These are phyloP conservation scores for Epistrophe eligans DNA, from an alignment of 2,888 invertebrate species.

Conservation along the genomic window DNA sequence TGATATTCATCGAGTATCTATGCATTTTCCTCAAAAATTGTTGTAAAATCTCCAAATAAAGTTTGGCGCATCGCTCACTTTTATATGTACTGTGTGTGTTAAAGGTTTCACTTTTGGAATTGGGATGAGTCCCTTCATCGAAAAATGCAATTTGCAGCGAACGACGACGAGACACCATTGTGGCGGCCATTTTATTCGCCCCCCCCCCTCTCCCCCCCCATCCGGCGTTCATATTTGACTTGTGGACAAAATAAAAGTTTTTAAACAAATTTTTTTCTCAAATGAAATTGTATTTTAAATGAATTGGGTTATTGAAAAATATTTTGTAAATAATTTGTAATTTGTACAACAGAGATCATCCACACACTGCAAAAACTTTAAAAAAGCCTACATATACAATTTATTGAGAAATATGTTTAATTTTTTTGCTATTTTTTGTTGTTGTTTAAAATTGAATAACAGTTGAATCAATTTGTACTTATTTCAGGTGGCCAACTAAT, in stretches of 20 bases:
- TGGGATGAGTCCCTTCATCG: slow-evolving; percentile 70
- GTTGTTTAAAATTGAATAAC: slow-evolving; percentile 26
- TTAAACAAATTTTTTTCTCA: not conserved
- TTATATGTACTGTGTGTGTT: slow-evolving; percentile 49
- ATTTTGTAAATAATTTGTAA: not conserved
- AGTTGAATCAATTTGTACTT: slow-evolving; percentile 29
- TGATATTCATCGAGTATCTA: slow-evolving; percentile 13
- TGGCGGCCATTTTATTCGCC: slow-evolving; percentile 73
- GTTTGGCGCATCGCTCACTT: slow-evolving; percentile 37
- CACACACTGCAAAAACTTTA: not conserved
- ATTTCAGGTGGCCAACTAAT: slow-evolving; percentile 72
- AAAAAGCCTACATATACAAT: not conserved
- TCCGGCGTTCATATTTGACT: not conserved
- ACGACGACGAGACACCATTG: slow-evolving; percentile 66
- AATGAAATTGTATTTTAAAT: slow-evolving; percentile 19
- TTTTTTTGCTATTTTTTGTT: not conserved
- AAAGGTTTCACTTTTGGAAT: slow-evolving; percentile 66
- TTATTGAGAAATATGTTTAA: slow-evolving; percentile 10
- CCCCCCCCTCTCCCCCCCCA: slow-evolving; percentile 44
- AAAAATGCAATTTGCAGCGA: slow-evolving; percentile 71
- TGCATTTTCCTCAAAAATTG: not conserved
- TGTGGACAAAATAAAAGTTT: slow-evolving; percentile 25
- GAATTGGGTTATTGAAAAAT: not conserved
- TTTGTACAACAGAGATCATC: not conserved
- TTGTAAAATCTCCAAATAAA: slow-evolving; percentile 41